phyloP scores from a whole-genome alignment of 2,113 vertebrate species.

The Cynopterus brachyotis region DNA sequence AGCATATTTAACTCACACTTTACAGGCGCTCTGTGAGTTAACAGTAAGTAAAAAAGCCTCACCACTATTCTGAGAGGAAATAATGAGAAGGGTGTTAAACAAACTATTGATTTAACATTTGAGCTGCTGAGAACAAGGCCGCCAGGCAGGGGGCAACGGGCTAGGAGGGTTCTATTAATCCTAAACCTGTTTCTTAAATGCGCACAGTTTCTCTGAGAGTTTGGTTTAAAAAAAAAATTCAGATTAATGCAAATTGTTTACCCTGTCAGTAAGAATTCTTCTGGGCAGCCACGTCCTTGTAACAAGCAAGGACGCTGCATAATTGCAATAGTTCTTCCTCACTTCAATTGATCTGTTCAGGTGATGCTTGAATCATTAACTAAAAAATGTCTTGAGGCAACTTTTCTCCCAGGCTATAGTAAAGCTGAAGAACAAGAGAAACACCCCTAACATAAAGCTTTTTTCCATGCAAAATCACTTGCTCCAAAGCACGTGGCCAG shows the following conservation, averaged over 20 bases:
- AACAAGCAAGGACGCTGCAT: not conserved
- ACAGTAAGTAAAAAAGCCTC: not conserved
- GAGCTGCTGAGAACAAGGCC: not conserved
- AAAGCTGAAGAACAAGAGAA: not conserved
- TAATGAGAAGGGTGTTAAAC: not conserved
- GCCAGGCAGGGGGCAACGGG: not conserved
- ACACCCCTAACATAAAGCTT: not conserved
- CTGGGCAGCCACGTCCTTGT: not conserved
- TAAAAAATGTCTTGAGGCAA: not conserved
- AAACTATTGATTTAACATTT: not conserved
- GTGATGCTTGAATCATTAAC: conserved; percentile 19
- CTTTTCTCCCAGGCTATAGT: not conserved
- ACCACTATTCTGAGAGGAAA: not conserved
- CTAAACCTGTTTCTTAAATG: not conserved
- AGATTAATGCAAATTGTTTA: not conserved
- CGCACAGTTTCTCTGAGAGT: not conserved
- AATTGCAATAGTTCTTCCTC: not conserved
- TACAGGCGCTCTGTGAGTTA: not conserved
- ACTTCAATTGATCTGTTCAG: not conserved
- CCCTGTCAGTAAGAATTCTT: not conserved
- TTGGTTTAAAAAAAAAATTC: too few species aligned
- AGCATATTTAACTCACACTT: conserved; percentile 12
- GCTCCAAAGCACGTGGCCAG: not conserved
- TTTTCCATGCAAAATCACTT: not conserved
- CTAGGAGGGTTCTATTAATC: not conserved